Conservation (phyloP, 2,797 vertebrate species). For the Hippoglossus hippoglossus region DNA sequence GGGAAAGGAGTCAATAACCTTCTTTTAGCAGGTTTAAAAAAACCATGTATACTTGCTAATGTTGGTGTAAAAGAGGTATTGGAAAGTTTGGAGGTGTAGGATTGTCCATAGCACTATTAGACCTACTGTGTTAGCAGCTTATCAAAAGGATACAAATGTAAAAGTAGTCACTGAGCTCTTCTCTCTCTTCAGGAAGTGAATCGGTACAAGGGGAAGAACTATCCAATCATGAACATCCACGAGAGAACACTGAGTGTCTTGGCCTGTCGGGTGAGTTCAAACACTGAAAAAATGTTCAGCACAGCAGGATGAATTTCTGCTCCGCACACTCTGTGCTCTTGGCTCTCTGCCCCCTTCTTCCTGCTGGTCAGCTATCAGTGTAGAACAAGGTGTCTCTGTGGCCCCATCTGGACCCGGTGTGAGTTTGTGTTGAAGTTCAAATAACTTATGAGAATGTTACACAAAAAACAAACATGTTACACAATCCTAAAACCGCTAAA, state of each 20-base stretch:
- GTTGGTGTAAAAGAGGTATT: too few relatives aligned
- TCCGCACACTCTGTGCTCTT: neutral
- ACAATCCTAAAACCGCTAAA: constrained; percentile 12
- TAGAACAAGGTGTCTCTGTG: constrained; percentile 54
- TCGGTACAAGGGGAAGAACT: constrained; percentile 98
- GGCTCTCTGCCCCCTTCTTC: constrained; percentile 44
- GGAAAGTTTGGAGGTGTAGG: neutral
- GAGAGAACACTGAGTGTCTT: constrained; percentile 96
- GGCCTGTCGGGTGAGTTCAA: constrained; percentile 92
- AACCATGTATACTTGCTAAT: too few relatives aligned
- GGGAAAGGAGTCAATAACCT: too few relatives aligned
- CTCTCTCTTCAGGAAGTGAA: constrained; percentile 91
- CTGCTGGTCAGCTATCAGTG: constrained; percentile 48
- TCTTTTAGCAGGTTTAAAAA: too few relatives aligned
- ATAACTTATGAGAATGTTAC: constrained; percentile 15
- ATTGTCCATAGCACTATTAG: too few relatives aligned
- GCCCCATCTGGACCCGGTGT: constrained; percentile 4
- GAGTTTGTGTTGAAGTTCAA: constrained; percentile 28
- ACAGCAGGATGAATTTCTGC: constrained; percentile 33
- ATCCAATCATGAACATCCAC: constrained; percentile 98
- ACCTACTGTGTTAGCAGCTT: too few relatives aligned
- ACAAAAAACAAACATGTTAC: constrained; percentile 25
- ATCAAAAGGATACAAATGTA: too few relatives aligned
- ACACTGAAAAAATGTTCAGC: constrained; percentile 1
- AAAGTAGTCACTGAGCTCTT: neutral